Evolutionary conservation across 2,888 invertebrate species (phyloP).

Genomic region (Panopea generosa): DNA sequence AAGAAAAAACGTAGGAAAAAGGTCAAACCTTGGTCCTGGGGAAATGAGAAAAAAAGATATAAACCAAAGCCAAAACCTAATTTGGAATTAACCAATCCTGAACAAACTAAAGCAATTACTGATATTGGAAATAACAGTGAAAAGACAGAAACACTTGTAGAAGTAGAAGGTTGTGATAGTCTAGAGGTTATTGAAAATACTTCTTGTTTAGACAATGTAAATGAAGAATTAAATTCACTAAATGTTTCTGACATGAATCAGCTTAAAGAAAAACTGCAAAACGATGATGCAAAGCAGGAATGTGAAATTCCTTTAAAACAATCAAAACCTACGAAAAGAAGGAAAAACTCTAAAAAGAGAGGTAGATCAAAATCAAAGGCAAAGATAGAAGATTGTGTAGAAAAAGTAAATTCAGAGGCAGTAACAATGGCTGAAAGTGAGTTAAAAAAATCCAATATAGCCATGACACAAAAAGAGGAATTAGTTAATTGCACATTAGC

Average conservation of each 20-base stretch:
- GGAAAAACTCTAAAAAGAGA: slow-evolving; percentile 9
- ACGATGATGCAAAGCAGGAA: too few species aligned
- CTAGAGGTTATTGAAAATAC: neutral
- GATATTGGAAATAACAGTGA: slow-evolving; percentile 27
- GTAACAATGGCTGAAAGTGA: too few species aligned
- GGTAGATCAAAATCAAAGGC: slow-evolving; percentile 2
- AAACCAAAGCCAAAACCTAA: slow-evolving; percentile 55
- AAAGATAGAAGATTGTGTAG: too few species aligned
- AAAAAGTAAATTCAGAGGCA: too few species aligned
- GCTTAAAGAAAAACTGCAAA: neutral
- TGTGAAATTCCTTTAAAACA: too few species aligned
- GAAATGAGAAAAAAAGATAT: slow-evolving; percentile 61
- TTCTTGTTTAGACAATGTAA: neutral
- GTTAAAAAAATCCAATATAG: too few species aligned
- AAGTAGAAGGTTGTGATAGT: neutral
- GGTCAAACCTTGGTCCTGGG: slow-evolving; percentile 66
- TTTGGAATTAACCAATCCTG: neutral
- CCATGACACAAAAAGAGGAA: too few species aligned
- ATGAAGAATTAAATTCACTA: neutral
- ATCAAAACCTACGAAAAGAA: slow-evolving; percentile 7
- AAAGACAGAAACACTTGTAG: neutral
- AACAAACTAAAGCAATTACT: neutral
- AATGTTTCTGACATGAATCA: neutral
- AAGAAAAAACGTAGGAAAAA: slow-evolving; percentile 61
- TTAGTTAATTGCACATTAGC: too few species aligned